Conservation (phyloP, 2,797 vertebrate species). For the Erethizon dorsatum region DNA sequence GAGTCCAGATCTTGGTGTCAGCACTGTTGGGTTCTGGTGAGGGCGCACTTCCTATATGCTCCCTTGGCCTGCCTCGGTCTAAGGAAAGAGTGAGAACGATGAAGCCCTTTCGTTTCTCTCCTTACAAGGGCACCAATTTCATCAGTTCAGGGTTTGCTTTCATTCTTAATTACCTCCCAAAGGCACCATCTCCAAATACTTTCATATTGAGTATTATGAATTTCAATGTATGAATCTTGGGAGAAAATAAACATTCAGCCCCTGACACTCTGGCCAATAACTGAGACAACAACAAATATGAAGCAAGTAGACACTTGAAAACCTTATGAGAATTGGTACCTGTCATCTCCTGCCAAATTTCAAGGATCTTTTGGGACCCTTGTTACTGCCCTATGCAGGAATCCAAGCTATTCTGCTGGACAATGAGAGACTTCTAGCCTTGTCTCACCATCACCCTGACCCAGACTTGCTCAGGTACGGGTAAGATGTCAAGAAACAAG, state of each 20-base stretch:
- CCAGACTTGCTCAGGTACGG: not conserved
- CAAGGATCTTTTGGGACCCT: not conserved
- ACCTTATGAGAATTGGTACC: not conserved
- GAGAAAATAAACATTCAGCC: not conserved
- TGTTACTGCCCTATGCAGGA: not conserved
- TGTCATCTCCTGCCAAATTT: not conserved
- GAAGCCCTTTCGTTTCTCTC: not conserved
- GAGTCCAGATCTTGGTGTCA: not conserved
- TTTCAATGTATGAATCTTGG: not conserved
- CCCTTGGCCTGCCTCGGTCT: not conserved
- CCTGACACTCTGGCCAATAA: not conserved
- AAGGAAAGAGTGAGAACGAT: not conserved
- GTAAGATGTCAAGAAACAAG: not conserved
- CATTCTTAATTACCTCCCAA: not conserved
- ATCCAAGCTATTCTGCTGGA: not conserved
- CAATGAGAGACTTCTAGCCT: not conserved
- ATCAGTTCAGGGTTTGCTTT: not conserved
- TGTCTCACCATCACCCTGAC: not conserved
- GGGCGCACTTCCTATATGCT: not conserved
- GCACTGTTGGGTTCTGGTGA: rapidly evolving
- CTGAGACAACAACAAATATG: not conserved
- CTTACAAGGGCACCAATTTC: not conserved
- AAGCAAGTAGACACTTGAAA: not conserved
- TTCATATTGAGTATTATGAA: not conserved
- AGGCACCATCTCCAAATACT: not conserved